Percentiles rank a stretch among this genome's conserved stretches.
These are phyloP conservation scores for Wasmannia auropunctata DNA, from an alignment of 1,140 invertebrate species.

Conservation along the genomic window DNA sequence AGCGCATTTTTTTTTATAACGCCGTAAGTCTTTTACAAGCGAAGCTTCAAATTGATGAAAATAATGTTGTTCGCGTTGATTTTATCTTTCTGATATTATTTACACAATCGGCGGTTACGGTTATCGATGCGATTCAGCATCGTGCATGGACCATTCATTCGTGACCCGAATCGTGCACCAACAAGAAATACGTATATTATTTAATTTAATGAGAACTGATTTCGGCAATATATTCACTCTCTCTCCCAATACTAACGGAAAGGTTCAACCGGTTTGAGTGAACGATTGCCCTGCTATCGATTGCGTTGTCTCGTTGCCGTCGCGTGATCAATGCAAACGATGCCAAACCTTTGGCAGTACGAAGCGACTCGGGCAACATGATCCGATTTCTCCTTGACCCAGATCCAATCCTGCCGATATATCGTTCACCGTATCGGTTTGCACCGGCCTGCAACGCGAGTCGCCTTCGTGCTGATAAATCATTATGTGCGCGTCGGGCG, in stretches of 20 bases:
- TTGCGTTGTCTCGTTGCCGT: slow-evolving; percentile 55
- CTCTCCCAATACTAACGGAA: neutral
- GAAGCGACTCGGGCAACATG: slow-evolving; percentile 53
- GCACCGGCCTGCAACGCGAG: slow-evolving; percentile 54
- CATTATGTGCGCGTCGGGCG: slow-evolving; percentile 40
- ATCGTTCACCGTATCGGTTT: slow-evolving; percentile 62
- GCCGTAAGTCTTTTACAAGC: slow-evolving; percentile 18
- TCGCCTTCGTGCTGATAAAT: slow-evolving; percentile 60
- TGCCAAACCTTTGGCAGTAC: slow-evolving; percentile 70
- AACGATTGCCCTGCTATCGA: slow-evolving; percentile 54
- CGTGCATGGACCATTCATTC: neutral
- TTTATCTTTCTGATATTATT: neutral
- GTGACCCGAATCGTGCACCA: neutral
- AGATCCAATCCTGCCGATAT: slow-evolving; percentile 66
- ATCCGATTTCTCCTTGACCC: slow-evolving; percentile 76
- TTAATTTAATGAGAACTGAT: neutral
- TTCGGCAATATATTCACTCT: slow-evolving; percentile 9
- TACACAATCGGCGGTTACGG: neutral
- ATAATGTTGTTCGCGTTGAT: neutral
- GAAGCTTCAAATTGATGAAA: neutral
- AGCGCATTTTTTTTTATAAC: slow-evolving; percentile 39
- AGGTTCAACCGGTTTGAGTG: slow-evolving; percentile 4
- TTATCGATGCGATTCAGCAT: slow-evolving; percentile 11
- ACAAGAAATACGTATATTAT: neutral
- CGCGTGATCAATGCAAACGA: slow-evolving; percentile 70